Percentiles rank a stretch among this genome's conserved stretches.
Evolutionary conservation across 2,113 vertebrate genomes (phyloP).

Genomic region (Ariopsis seemanni): DNA sequence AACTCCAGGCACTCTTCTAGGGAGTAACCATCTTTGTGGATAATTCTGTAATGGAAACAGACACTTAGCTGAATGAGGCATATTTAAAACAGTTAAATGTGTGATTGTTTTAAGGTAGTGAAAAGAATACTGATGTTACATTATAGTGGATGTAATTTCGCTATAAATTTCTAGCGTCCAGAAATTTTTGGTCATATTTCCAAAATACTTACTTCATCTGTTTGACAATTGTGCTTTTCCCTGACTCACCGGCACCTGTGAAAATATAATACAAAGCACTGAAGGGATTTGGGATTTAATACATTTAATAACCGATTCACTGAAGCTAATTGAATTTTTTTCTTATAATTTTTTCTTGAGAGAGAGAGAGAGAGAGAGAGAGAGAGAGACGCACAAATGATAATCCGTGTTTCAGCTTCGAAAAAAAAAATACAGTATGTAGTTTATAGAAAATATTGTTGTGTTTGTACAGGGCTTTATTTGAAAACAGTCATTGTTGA

Average conservation of each 20-base stretch:
- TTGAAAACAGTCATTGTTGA: background rate
- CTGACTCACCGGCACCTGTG: conserved; percentile 93
- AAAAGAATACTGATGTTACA: background rate
- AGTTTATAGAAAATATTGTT: background rate
- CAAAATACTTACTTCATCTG: conserved; percentile 96
- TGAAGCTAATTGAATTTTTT: background rate
- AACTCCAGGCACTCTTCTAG: conserved; percentile 95
- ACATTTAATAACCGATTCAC: background rate
- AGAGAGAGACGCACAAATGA: background rate
- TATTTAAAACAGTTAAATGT: background rate
- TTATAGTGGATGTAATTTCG: background rate
- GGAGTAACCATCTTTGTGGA: conserved; percentile 95
- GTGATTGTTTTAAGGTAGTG: background rate
- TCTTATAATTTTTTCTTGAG: background rate
- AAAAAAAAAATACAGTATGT: background rate
- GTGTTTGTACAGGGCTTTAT: background rate
- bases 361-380: background rate
- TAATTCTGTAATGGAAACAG: conserved; percentile 81
- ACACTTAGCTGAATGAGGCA: background rate
- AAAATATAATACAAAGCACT: background rate
- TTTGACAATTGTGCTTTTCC: conserved; percentile 98
- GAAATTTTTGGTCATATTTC: background rate
- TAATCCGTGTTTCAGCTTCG: background rate
- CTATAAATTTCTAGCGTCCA: background rate
- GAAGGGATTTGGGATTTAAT: background rate